A percentile compares a stretch with the other conserved stretches of the same genome.
phyloP scores from a whole-genome alignment of 2,113 vertebrate genomes.

The Ceyx margarethae region DNA sequence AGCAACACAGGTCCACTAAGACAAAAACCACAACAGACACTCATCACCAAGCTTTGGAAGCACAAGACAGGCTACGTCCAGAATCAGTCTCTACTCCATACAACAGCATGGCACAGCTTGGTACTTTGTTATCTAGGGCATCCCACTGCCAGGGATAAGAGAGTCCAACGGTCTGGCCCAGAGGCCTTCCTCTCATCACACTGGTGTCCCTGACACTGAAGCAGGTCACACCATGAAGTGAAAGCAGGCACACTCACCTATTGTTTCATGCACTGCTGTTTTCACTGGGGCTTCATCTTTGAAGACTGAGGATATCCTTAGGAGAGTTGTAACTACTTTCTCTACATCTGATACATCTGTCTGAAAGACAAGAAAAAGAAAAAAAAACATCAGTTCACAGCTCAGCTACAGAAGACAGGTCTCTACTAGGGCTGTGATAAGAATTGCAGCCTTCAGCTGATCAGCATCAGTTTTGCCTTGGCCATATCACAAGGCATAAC shows the following conservation, averaged over 20 bases:
- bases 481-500: not conserved
- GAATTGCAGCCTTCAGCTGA: not conserved
- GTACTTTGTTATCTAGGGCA: not conserved
- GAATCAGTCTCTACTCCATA: not conserved
- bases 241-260: slow-evolving; percentile 60
- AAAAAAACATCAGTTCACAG: not conserved
- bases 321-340: slow-evolving; percentile 86
- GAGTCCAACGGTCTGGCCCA: not conserved
- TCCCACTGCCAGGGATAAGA: not conserved
- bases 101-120: not conserved
- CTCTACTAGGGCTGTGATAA: not conserved
- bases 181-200: not conserved
- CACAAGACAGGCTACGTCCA: not conserved
- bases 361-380: slow-evolving; percentile 60
- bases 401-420: not conserved
- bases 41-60: not conserved
- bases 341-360: slow-evolving; percentile 85
- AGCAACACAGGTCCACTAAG: not conserved
- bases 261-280: slow-evolving; percentile 79
- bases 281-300: slow-evolving; percentile 87
- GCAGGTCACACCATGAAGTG: not conserved
- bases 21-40: not conserved
- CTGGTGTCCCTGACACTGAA: not conserved
- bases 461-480: not conserved
- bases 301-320: slow-evolving; percentile 92